phyloP scores from a whole-genome alignment of 2,113 vertebrate species.

The Oryzias celebensis region DNA sequence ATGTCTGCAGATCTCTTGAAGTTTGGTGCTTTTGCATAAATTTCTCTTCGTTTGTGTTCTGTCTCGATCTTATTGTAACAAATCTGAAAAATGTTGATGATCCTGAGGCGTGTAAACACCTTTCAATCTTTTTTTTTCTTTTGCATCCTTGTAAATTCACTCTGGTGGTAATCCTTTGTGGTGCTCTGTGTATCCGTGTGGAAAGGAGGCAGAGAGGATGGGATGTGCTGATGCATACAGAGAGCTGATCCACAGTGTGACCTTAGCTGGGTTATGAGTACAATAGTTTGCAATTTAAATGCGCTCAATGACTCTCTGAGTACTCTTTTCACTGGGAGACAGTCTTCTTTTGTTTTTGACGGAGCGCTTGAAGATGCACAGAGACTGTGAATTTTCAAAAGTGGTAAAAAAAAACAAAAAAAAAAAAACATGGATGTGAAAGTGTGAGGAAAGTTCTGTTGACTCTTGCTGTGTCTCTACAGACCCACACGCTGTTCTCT shows the following conservation, averaged over 20 bases:
- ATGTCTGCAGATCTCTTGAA: neutral
- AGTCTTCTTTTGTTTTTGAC: neutral
- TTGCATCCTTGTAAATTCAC: conserved; percentile 6
- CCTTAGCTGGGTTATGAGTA: conserved; percentile 8
- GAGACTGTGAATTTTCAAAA: conserved; percentile 19
- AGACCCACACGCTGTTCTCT: conserved; percentile 93
- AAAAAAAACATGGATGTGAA: neutral
- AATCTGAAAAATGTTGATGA: conserved; percentile 13
- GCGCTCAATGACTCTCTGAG: conserved; percentile 9
- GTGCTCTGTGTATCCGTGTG: conserved; percentile 27
- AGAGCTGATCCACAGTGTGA: conserved; percentile 29
- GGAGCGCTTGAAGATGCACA: conserved; percentile 5
- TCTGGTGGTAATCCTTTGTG: conserved; percentile 31
- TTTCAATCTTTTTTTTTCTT: neutral
- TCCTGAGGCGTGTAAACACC: conserved; percentile 14
- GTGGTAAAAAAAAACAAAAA: neutral
- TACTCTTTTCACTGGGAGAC: neutral
- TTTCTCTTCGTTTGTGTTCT: neutral
- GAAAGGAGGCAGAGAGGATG: conserved; percentile 1
- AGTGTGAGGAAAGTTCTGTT: neutral
- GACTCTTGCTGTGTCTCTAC: conserved; percentile 26
- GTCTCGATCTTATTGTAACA: neutral
- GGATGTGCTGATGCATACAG: conserved; percentile 36
- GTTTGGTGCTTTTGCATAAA: neutral
- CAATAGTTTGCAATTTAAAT: conserved; percentile 5